These are phyloP conservation scores for Antidorcas marsupialis DNA, from an alignment of 2,113 vertebrate species.

Conservation along the genomic window DNA sequence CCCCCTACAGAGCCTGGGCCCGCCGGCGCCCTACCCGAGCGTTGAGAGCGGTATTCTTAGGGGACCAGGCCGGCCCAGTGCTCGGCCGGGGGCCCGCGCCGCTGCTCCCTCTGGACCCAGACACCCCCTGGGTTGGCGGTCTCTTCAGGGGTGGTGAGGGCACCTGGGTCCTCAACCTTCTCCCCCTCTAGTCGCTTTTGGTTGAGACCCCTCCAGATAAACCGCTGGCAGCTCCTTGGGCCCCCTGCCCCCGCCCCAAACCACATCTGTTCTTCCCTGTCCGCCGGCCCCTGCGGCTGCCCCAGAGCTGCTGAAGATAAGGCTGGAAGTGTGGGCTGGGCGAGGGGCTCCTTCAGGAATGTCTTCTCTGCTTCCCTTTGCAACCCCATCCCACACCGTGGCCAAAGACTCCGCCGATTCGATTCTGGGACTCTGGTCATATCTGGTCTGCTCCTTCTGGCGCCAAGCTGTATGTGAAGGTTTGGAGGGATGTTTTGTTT, in stretches of 20 bases:
- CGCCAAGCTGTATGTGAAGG: neutral
- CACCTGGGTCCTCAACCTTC: neutral
- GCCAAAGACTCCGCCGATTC: neutral
- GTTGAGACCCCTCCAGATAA: neutral
- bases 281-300: neutral
- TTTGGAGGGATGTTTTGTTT: constrained; percentile 10
- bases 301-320: constrained; percentile 27
- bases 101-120: neutral
- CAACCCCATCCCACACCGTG: neutral
- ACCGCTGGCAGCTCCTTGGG: neutral
- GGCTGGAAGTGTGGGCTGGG: neutral
- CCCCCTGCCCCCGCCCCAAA: neutral
- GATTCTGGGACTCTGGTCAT: neutral
- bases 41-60: neutral
- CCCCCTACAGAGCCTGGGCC: constrained; percentile 26
- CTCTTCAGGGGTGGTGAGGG: neutral
- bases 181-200: neutral
- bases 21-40: neutral
- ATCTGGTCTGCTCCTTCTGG: neutral
- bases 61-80: neutral
- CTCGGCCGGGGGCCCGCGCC: neutral
- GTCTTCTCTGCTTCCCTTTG: neutral
- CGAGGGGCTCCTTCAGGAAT: neutral
- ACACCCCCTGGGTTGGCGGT: neutral
- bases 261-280: neutral